These are phyloP conservation scores for Baryphthengus martii DNA, from an alignment of 2,113 vertebrate species.

Conservation along the genomic window DNA sequence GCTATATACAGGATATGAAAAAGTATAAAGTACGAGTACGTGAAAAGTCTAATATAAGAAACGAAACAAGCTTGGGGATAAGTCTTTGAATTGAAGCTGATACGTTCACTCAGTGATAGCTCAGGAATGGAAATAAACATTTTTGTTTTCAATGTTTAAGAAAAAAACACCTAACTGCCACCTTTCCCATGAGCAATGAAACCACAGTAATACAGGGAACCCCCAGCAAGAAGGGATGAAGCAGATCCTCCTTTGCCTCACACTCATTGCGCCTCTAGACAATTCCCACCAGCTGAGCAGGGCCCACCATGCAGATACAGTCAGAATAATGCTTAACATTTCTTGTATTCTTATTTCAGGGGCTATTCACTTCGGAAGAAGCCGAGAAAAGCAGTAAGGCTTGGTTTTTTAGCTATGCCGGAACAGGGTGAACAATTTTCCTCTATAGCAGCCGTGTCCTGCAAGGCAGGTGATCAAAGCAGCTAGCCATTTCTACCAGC, in stretches of 20 bases:
- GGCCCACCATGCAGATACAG: background rate
- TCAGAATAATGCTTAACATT: background rate
- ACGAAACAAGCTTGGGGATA: background rate
- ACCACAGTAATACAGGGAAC: background rate
- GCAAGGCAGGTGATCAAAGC: slow-evolving; percentile 24
- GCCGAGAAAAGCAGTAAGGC: background rate
- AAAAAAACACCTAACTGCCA: background rate
- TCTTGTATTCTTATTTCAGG: background rate
- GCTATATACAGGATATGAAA: background rate
- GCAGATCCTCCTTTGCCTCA: background rate
- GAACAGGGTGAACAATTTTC: fast-evolving
- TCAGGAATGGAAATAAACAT: background rate
- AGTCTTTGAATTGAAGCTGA: background rate
- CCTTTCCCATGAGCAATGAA: background rate
- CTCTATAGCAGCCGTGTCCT: background rate
- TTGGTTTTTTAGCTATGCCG: background rate
- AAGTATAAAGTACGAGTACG: fast-evolving
- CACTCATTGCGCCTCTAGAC: background rate
- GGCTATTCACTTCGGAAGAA: background rate
- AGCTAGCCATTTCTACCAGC: background rate
- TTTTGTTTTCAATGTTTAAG: background rate
- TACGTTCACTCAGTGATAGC: background rate
- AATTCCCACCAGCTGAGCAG: background rate
- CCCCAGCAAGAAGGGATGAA: background rate
- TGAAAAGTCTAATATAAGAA: background rate